Base-by-base conservation (phyloP, 2,888 invertebrate species). In the Leuctra nigra region DNA sequence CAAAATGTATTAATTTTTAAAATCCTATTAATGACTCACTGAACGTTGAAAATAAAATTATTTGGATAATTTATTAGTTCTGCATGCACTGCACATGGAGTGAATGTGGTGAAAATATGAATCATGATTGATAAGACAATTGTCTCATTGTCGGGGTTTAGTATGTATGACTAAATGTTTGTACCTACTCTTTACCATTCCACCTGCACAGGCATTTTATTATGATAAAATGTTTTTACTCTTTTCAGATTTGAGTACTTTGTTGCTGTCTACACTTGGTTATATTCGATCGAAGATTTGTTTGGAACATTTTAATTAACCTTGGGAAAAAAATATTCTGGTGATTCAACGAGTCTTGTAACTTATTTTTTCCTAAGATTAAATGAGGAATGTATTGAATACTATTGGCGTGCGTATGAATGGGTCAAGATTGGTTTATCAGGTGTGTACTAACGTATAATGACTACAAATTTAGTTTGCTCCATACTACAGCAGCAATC, bases 241-340 rank as follows among this genome's bases (percentile, higher is more conserved):
- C 56, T 25, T 57, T 57, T 22, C 57, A 60, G 59, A 57, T 53
- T 53, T 59, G 46, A 46, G 41, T 41, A 58, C 20, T 35, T 53
- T 50, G 55, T 47, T 38, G 53, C 54, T 33, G 54, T 41, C 13
- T 50, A 35, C 35, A 29, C 50, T 29, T 44, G n/a, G 44, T 23
- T 44, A 44, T 44, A 44, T 44, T 20, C 22, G 44, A 20, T 7
- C 7, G 23, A 44, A 44, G 20, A 50, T 35, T 35, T 2, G 6
- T 13, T 20, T 35, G 16, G 48, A 48, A 48, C 16, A 44, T 53
- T 55, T 55, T 56, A 47, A 54, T 54, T 56, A 56, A 54, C 54
- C 58, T 56, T 54, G 54, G 55, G 46, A 48, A 23, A 6, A 11
- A 29, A 29, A 29, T 7, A 29, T n/a, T n/a, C 29, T 24, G 14